Conservation (phyloP, 2,888 invertebrate species). For the Rhorus exstirpatorius region DNA sequence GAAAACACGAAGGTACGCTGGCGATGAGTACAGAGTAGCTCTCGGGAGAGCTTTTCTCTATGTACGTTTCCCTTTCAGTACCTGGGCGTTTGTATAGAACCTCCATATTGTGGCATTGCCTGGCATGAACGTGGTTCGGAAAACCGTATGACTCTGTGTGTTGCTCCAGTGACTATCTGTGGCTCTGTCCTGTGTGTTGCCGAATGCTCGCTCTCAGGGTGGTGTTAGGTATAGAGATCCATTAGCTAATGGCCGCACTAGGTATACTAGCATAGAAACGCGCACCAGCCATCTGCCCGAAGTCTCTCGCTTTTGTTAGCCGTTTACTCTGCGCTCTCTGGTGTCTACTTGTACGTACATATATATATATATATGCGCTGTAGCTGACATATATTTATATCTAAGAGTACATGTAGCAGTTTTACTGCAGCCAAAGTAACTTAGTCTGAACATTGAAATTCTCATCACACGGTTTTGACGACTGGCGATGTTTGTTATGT, state of each 20-base stretch:
- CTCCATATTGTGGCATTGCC: constrained; percentile 32
- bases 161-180: constrained; percentile 45
- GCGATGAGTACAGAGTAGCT: constrained; percentile 18
- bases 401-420: neutral
- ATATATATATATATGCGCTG: neutral
- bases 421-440: constrained; percentile 27
- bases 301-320: constrained; percentile 74
- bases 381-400: constrained; percentile 19
- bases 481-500: neutral
- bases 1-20: constrained; percentile 28
- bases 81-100: constrained; percentile 53
- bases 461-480: constrained; percentile 2
- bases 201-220: constrained; percentile 70
- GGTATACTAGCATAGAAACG: constrained; percentile 58
- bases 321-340: constrained; percentile 68
- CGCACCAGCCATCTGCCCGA: constrained; percentile 82
- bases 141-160: constrained; percentile 50
- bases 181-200: constrained; percentile 41
- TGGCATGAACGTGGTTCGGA: constrained; percentile 43
- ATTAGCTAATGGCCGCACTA: constrained; percentile 83
- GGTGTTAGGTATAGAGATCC: constrained; percentile 79
- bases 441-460: constrained; percentile 6
- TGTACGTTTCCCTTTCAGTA: constrained; percentile 24
- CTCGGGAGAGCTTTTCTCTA: constrained; percentile 37
- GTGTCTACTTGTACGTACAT: constrained; percentile 32